Evolutionary conservation across 1,140 invertebrate species (phyloP).

Genomic region (Drosophila kurseongensis): DNA sequence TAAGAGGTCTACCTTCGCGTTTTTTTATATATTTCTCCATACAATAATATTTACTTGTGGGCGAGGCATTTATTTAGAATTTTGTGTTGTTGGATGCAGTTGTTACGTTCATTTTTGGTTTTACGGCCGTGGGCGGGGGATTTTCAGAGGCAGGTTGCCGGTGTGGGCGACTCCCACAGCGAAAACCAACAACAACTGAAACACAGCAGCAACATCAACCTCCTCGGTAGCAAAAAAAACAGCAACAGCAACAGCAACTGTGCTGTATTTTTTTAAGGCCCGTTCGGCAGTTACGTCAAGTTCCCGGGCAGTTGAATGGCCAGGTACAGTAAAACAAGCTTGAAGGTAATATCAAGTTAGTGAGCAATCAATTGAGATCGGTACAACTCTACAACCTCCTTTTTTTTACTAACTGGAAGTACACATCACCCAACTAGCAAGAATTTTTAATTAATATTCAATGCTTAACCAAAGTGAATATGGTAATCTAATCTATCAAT

Average conservation of each 20-base stretch:
- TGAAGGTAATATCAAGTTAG: not conserved
- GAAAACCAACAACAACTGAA: conserved; percentile 4
- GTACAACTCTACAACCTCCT: not conserved
- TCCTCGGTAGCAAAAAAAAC: conserved; percentile 21
- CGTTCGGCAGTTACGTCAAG: conserved; percentile 42
- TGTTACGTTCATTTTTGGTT: conserved; percentile 68
- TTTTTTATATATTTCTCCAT: conserved; percentile 16
- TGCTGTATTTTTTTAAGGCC: conserved; percentile 5
- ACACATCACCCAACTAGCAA: not conserved
- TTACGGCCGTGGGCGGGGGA: conserved; percentile 57
- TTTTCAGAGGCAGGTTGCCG: conserved; percentile 42
- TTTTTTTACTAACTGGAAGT: not conserved
- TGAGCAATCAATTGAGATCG: not conserved
- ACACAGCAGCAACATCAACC: conserved; percentile 9
- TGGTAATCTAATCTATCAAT: conserved; percentile 29
- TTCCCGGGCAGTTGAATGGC: conserved; percentile 20
- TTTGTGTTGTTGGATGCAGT: conserved; percentile 46
- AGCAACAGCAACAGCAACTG: conserved; percentile 12
- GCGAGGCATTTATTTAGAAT: conserved; percentile 75
- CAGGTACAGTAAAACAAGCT: conserved; percentile 19
- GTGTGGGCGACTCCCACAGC: conserved; percentile 47
- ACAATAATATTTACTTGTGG: conserved; percentile 44
- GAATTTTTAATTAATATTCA: not conserved
- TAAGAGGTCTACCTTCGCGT: conserved; percentile 13
- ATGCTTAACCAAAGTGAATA: conserved; percentile 2